Conservation (phyloP, 2,113 vertebrate genomes). For the Pterocles gutturalis region DNA sequence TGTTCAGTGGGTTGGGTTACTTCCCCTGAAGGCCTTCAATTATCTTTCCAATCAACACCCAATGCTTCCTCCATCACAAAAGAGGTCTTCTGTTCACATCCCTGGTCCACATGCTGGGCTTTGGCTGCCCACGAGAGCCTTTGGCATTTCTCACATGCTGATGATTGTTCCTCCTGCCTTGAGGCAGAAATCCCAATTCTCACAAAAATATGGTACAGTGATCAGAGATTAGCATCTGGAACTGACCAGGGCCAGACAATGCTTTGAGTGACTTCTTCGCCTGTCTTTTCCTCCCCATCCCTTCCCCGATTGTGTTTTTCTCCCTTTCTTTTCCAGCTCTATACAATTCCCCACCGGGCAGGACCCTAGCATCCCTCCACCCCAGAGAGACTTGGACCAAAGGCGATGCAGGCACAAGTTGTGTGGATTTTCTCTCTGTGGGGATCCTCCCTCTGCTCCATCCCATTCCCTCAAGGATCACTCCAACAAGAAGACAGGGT, state of each 20-base stretch:
- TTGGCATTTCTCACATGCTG: constrained; percentile 32
- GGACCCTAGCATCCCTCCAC: not conserved
- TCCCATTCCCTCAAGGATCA: not conserved
- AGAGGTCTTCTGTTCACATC: constrained; percentile 9
- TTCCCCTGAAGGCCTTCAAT: not conserved
- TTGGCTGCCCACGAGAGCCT: not conserved
- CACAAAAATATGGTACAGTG: constrained; percentile 28
- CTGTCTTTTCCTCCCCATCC: constrained; percentile 8
- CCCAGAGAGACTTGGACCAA: not conserved
- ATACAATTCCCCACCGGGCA: not conserved
- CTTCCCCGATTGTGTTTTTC: not conserved
- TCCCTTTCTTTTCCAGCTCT: constrained; percentile 31
- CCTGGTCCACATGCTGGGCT: not conserved
- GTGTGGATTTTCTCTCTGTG: not conserved
- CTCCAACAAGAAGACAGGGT: not conserved
- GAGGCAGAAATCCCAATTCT: constrained; percentile 46
- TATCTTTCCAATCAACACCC: constrained; percentile 11
- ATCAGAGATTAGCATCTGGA: constrained; percentile 59
- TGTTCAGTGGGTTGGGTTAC: constrained; percentile 1
- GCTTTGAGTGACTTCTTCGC: not conserved
- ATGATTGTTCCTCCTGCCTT: constrained; percentile 15
- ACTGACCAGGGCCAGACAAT: constrained; percentile 45
- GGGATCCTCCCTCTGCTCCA: not conserved
- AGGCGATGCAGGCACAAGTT: not conserved
- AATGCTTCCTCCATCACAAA: constrained; percentile 20